Evolutionary conservation across 2,888 invertebrate genomes (phyloP), one percentile per base, ranked within the genome.

Genomic region (Colostygia pectinataria): DNA sequence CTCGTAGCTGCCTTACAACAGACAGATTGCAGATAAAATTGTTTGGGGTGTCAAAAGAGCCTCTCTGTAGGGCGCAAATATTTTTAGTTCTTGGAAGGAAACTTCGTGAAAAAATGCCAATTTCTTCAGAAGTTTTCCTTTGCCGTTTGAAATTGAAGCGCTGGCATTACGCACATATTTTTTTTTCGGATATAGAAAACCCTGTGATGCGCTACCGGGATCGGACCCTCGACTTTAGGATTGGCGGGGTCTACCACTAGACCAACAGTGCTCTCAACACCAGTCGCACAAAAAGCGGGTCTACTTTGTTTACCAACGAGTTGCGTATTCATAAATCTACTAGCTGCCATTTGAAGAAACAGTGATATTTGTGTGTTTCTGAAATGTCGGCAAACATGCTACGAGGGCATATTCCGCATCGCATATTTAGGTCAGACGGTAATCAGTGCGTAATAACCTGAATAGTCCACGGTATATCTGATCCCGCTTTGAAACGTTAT

Each of bases 381-480:
- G 48, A 56, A 58, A 56, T 53, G 56, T 55, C 54, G 56, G 54
- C 52, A 42, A 58, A 55, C 45, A 50, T 57, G 60, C 58, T 55
- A 58, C 40, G 45, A 54, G 59, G 58, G 61, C 65, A 68, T 63
- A 70, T 72, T 71, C 66, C 68, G 50, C 64, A 50, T 54, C 47
- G 64, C 53, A 61, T 68, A 72, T 75, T 69, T 71, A 71, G 82
- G 83, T 80, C 81, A 83, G 61, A 62, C 59, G 69, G 79, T 74
- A 83, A 83, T 83, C 77, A 76, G 67, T 61, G 66, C 66, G 70
- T 74, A 75, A 77, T 78, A 77, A 77, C 68, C 68, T 68, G 70
- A 79, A 77, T 77, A 66, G 80, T 73, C 73, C 66, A 75, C 66
- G 61, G 24, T 10, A 24, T 69, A 24, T 69, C 71, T 68, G 77